Conservation (phyloP, 2,888 invertebrate species). For the Dione vanillae region DNA sequence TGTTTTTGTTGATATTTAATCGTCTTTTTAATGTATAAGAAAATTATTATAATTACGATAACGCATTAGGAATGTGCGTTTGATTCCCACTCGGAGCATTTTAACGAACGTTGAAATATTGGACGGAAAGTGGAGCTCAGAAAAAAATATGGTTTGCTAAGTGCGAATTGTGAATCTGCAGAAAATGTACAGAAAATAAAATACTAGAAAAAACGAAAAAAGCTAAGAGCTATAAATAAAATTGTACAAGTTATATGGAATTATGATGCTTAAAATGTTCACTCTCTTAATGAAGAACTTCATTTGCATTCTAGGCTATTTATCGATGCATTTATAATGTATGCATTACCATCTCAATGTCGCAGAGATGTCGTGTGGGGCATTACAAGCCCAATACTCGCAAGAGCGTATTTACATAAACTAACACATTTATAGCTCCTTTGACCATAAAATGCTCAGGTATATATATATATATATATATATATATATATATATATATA, state of each 20-base stretch:
- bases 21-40: too few relatives aligned
- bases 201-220: neutral
- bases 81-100: too few relatives aligned
- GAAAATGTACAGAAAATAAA: too few relatives aligned
- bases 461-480: neutral
- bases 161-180: too few relatives aligned
- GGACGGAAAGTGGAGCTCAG: too few relatives aligned
- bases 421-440: constrained; percentile 19
- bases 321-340: constrained; percentile 34
- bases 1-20: constrained; percentile 28
- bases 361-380: constrained; percentile 11
- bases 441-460: constrained; percentile 1
- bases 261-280: neutral
- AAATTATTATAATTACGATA: too few relatives aligned
- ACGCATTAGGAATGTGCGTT: too few relatives aligned
- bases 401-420: constrained; percentile 25
- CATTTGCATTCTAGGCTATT: constrained; percentile 10
- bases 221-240: neutral
- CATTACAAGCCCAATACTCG: constrained; percentile 7
- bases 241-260: neutral
- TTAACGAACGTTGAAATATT: too few relatives aligned
- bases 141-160: too few relatives aligned
- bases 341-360: constrained; percentile 34
- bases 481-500: too few relatives aligned
- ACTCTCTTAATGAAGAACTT: neutral